These are phyloP conservation scores for Cryptosula pallasiana DNA, from an alignment of 2,888 invertebrate species.

Conservation along the genomic window DNA sequence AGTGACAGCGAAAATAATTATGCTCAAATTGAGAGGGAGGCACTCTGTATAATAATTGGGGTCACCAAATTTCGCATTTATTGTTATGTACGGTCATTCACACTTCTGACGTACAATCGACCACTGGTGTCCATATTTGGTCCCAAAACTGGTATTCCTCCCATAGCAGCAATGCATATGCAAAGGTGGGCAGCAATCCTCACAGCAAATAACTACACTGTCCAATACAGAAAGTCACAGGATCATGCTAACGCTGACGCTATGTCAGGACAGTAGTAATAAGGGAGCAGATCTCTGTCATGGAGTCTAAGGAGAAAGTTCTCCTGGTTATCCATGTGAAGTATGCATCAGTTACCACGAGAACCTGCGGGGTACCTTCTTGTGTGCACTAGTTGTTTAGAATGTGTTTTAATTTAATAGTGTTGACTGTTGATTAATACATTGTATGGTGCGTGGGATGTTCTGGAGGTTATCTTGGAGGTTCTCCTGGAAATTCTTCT, in stretches of 20 bases:
- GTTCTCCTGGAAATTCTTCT: too few species aligned
- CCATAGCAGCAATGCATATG: slow-evolving; percentile 36
- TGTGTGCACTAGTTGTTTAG: too few species aligned
- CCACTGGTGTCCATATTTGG: slow-evolving; percentile 37
- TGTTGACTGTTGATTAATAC: too few species aligned
- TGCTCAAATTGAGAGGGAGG: slow-evolving; percentile 50
- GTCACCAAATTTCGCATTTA: slow-evolving; percentile 49
- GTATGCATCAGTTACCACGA: too few species aligned
- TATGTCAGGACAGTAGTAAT: slow-evolving; percentile 40
- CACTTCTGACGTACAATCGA: neutral
- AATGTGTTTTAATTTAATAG: too few species aligned
- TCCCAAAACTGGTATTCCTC: slow-evolving; percentile 37
- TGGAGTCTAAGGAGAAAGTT: too few species aligned
- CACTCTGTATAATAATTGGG: slow-evolving; percentile 48
- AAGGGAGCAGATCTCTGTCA: too few species aligned
- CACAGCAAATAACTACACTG: slow-evolving; percentile 42
- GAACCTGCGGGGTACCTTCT: too few species aligned
- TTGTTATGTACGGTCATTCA: slow-evolving; percentile 33
- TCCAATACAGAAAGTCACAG: slow-evolving; percentile 36
- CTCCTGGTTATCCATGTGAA: too few species aligned
- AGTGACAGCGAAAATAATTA: slow-evolving; percentile 47
- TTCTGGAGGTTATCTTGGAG: too few species aligned
- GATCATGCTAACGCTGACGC: slow-evolving; percentile 43
- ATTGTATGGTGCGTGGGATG: too few species aligned
- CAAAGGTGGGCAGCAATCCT: slow-evolving; percentile 38